Conservation (phyloP, 2,113 vertebrate genomes). For the Chlorodrepanis virens region DNA sequence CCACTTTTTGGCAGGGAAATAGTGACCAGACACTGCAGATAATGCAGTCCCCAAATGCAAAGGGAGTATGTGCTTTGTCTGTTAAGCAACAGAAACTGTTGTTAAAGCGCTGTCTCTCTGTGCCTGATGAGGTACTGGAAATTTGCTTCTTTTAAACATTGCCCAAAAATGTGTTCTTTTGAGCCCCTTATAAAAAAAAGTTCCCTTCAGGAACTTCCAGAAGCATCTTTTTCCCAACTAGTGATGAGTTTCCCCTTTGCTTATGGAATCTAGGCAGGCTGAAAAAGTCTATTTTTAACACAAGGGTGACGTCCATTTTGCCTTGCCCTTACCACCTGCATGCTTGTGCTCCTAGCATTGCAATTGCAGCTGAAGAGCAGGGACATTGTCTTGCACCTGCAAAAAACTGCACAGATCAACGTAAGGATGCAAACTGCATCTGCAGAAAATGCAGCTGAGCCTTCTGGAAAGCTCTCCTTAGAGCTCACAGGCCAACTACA, state of each 20-base stretch:
- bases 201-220: neutral
- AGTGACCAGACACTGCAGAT: neutral
- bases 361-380: neutral
- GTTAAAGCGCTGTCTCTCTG: neutral
- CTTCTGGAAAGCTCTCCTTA: neutral
- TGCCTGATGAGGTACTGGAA: neutral
- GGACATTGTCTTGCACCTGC: neutral
- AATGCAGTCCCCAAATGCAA: neutral
- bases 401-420: fast-evolving
- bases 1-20: neutral
- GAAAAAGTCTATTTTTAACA: neutral
- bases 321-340: neutral
- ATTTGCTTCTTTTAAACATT: neutral
- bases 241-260: neutral
- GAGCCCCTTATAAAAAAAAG: neutral
- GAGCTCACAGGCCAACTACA: neutral
- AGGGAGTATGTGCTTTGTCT: conserved; percentile 16
- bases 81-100: neutral
- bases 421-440: neutral
- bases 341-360: neutral
- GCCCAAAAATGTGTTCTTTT: neutral
- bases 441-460: neutral
- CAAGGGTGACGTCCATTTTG: neutral
- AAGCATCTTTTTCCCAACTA: neutral
- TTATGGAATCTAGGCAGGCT: neutral